Base-by-base conservation (phyloP, 2,888 invertebrate species). In the Cosmia trapezina region DNA sequence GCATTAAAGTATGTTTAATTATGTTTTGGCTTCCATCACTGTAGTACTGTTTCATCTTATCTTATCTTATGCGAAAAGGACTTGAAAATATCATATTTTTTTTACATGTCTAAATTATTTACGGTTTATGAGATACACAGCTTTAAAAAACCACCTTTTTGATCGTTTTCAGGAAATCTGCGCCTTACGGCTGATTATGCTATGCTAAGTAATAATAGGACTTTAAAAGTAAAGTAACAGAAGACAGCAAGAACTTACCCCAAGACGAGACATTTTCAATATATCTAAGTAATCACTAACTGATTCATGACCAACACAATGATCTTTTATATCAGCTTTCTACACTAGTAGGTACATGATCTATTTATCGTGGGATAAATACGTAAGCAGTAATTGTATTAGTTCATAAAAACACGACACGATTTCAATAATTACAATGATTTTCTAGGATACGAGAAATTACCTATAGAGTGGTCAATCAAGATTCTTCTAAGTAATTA, bases 181-280 rank as follows among this genome's bases (percentile, higher is more conserved):
- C n/a, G n/a, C n/a, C n/a, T n/a, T n/a, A n/a, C n/a, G 37, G 0
- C 8, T 8, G 2, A 37, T 37, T n/a, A 14, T 14, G 14, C 12
- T n/a, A n/a, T n/a, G 1, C 4, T 59, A n/a, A 37, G 7, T 28
- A 43, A 43, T 7, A 61, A 19, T 19, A 28, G 12, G 19, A 7
- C 14, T 28, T 43, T 4, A 9, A 1, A 45, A 28, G 28, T 3
- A 19, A 51, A 53, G 70, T 37, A 63, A 17, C 1, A n/a, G 9
- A 56, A 59, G 11, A 37, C 28, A 19, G n/a, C 12, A 51, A 43
- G 8, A 45, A 87, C 90, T 90, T 71, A 90, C 90, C 87, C 83
- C 84, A 51, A 90, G 53, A 43, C 89, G 88, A 76, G 89, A 89
- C 90, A 90, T 90, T 64, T 78, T 82, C 59, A 59, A 59, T 70